Evolutionary conservation across 2,113 vertebrate genomes (phyloP), one percentile per base, ranked within the genome.

Genomic region (Diglossa brunneiventris): DNA sequence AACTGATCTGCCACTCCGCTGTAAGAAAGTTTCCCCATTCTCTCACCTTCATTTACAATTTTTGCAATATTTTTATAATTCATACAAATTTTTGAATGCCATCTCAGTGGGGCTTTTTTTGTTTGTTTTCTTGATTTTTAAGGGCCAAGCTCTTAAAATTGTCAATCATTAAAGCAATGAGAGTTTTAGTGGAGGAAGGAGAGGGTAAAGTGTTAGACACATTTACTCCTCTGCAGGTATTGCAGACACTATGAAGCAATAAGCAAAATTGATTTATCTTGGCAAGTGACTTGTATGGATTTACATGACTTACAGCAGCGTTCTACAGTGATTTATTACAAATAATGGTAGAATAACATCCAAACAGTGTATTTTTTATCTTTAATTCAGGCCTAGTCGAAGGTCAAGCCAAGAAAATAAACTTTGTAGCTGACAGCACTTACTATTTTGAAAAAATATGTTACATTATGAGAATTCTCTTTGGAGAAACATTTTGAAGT

Each of bases 21-120:
- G 1, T 22, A 30, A 56, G 28, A 33, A 87, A 64, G 28, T 4
- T 59, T 56, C 31, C 26, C 8, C 13, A 39, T 17, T n/a, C 31
- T 69, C n/a, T 44, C 35, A 22, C 11, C 22, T 42, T 33, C 50
- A 50, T 33, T 33, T n/a, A 30, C 15, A n/a, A 35, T 24, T 56
- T 50, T 20, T 19, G 5, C 21, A 35, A 2, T 22, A 31, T 22
- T 66, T 80, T 66, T 42, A 80, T 31, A 50, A 49, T 15, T 73
- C 10, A 22, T 7, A 41, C 11, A 10, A 22, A 26, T 47, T 75
- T 52, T 62, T 17, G 10, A 73, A 87, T 27, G 31, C 8, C 9
- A 41, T 15, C 28, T 31, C 53, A 33, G 15, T 35, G 6, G 2
- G 5, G 5, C 1, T 2, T 20, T 16, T 16, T 2, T 18, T 17